Percentiles rank a stretch among this genome's conserved stretches.
Evolutionary conservation across 2,888 invertebrate species (phyloP).

Genomic region (Caenorhabditis macrosperma): DNA sequence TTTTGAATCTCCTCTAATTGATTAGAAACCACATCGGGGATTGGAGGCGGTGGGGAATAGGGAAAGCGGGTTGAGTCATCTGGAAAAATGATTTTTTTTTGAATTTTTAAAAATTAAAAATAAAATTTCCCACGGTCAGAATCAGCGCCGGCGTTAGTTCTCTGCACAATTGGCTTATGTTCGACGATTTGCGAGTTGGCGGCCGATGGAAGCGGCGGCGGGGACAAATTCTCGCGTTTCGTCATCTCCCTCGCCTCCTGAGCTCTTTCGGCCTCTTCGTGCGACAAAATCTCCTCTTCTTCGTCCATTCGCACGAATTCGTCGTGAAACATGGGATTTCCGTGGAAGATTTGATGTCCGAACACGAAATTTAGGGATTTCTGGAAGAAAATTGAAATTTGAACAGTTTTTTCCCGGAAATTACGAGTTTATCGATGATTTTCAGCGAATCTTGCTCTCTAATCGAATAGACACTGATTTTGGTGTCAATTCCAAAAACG

Average conservation of each 20-base stretch:
- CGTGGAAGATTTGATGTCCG: neutral
- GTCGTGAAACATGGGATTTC: neutral
- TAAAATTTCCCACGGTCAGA: neutral
- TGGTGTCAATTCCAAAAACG: neutral
- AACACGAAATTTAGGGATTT: slow-evolving; percentile 1
- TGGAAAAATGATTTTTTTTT: neutral
- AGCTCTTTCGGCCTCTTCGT: too few species aligned
- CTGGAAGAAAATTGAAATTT: neutral
- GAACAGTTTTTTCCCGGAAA: neutral
- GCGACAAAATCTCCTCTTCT: neutral
- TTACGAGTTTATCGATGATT: slow-evolving; percentile 3
- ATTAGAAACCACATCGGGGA: too few species aligned
- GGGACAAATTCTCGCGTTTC: too few species aligned
- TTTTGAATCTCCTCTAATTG: too few species aligned
- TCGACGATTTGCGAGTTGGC: neutral
- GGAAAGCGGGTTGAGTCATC: too few species aligned
- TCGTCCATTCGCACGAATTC: neutral
- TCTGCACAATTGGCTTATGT: neutral
- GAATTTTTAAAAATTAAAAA: neutral
- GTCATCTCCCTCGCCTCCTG: too few species aligned
- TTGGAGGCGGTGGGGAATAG: too few species aligned
- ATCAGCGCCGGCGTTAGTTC: neutral
- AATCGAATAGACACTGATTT: neutral
- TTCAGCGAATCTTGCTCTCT: neutral
- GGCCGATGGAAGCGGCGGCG: neutral